Percentiles rank a stretch among this genome's conserved stretches.
phyloP scores from a whole-genome alignment of 2,888 invertebrate species.

The Polietes domitor region DNA sequence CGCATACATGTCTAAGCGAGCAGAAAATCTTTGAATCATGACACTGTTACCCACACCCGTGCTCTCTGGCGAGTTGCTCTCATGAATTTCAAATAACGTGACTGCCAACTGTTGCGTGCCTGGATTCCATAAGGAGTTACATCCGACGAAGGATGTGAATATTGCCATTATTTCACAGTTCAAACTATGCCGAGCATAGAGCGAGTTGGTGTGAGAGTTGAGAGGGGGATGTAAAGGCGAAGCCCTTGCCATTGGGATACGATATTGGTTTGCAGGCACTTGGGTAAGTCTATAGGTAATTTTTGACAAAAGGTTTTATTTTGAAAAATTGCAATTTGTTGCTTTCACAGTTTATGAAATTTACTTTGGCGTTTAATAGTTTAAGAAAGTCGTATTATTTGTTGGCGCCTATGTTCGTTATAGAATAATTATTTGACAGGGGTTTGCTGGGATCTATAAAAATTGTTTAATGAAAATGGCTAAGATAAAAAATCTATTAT shows the following conservation, averaged over 20 bases:
- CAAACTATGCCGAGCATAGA: background rate
- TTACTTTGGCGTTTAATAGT: too few species aligned
- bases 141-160: slow-evolving; percentile 28
- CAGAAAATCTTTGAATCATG: slow-evolving; percentile 60
- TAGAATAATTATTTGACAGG: too few species aligned
- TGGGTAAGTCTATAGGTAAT: background rate
- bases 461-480: too few species aligned
- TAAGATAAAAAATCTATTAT: too few species aligned
- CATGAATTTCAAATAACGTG: slow-evolving; percentile 66
- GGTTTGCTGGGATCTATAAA: too few species aligned
- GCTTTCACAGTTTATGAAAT: too few species aligned
- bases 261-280: too few species aligned
- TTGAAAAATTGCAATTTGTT: too few species aligned
- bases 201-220: background rate
- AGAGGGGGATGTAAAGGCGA: background rate
- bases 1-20: slow-evolving; percentile 56
- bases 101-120: slow-evolving; percentile 60
- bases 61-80: slow-evolving; percentile 45
- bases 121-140: slow-evolving; percentile 50
- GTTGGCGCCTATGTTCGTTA: too few species aligned
- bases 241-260: background rate
- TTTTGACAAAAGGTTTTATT: background rate
- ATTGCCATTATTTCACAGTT: slow-evolving; percentile 34
- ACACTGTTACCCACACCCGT: slow-evolving; percentile 35
- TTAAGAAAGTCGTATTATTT: too few species aligned